Conservation (phyloP, 2,113 vertebrate genomes). For the Phycodurus eques region DNA sequence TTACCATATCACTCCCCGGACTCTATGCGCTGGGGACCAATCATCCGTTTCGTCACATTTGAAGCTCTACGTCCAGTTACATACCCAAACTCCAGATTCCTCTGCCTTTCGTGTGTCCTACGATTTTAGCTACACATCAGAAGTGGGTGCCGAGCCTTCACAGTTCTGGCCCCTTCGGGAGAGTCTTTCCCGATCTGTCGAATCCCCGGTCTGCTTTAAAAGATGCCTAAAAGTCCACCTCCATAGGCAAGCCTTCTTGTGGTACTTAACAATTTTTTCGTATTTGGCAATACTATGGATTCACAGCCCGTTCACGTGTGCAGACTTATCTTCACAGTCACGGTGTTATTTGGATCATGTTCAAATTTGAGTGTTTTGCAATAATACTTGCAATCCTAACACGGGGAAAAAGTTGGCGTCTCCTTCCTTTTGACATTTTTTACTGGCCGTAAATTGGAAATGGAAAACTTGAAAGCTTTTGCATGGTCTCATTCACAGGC, state of each 20-base stretch:
- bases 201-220: neutral
- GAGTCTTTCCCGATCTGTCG: neutral
- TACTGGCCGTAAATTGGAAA: no score
- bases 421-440: no score
- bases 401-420: no score
- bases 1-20: neutral
- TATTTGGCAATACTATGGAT: neutral
- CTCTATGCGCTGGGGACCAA: neutral
- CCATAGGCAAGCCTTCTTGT: neutral
- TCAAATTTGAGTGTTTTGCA: no score
- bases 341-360: no score
- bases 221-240: neutral
- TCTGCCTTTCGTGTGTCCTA: neutral
- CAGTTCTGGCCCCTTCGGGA: neutral
- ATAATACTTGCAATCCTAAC: no score
- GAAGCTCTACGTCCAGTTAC: neutral
- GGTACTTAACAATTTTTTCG: neutral
- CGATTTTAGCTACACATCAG: neutral
- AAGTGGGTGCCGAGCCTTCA: neutral
- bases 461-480: no score
- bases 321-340: neutral
- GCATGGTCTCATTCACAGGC: no score
- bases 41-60: neutral
- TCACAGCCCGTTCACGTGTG: neutral
- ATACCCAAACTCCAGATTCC: neutral